Evolutionary conservation across 1,140 invertebrate genomes (phyloP), one percentile per base, ranked within the genome.

Genomic region (Nasonia vitripennis): DNA sequence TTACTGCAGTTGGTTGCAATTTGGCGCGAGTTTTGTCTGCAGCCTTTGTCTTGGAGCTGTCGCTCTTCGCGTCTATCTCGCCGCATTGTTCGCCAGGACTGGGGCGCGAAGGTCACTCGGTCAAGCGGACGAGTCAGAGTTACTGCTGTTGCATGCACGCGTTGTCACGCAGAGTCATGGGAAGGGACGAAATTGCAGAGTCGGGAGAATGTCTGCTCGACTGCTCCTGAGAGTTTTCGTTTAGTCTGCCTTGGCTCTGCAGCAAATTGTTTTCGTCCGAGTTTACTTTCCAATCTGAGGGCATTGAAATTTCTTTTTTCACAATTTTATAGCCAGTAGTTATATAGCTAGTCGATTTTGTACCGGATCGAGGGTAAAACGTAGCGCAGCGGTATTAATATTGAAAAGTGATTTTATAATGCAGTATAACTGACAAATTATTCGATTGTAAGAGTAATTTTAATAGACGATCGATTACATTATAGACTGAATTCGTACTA

Each of bases 21-120:
- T 62, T 6, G 55, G 20, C 55, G 55, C 20, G 17, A 62, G 20
- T 62, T 62, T 71, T 17, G 68, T 71, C 27, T 71, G 41, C 37
- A 6, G 31, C 10, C 27, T n/a, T 81, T 67, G 62, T 73, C 20
- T 34, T 37, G 84, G 34, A 51, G 14, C 48, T 14, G 48, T 62
- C 71, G 71, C 79, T 79, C 37, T 78, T 85, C 55, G 55, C 20
- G 55, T 62, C 55, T 62, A 62, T 68, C 78, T 70, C 55, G 23
- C 34, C 83, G 84, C 23, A 83, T 89, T 85, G 86, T 79, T 86
- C 74, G 51, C 9, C 37, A 88, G 81, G 87, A 84, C 87, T 88
- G 88, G 86, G 71, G 67, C 14, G 83, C 71, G 87, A 89, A 89
- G 89, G 86, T 89, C 88, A 70, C 86, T 89, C 79, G 87, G 88